A percentile compares a stretch with the other conserved stretches of the same genome.
Conservation (phyloP, 2,113 vertebrate genomes). For the Alligator mississippiensis region DNA sequence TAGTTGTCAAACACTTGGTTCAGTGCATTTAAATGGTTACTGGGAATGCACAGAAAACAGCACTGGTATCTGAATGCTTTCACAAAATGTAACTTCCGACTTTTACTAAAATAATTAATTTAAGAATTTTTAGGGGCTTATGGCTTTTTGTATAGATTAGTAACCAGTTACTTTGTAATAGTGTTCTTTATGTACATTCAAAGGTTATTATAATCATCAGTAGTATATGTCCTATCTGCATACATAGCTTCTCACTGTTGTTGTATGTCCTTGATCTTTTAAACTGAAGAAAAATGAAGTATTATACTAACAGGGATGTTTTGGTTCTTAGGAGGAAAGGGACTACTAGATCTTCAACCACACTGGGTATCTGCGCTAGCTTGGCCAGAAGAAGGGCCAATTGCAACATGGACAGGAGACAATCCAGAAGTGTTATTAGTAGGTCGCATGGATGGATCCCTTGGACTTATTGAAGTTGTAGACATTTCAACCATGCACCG, state of each 20-base stretch:
- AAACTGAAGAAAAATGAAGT: slow-evolving; percentile 15
- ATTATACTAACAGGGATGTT: slow-evolving; percentile 22
- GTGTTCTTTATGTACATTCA: background rate
- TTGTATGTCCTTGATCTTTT: background rate
- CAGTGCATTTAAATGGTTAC: background rate
- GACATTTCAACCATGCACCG: slow-evolving; percentile 89
- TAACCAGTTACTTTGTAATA: background rate
- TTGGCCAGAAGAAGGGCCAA: slow-evolving; percentile 89
- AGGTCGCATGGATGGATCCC: slow-evolving; percentile 94
- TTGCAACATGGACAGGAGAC: slow-evolving; percentile 87
- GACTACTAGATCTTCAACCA: slow-evolving; percentile 91
- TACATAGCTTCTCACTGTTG: background rate
- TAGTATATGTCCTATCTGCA: background rate
- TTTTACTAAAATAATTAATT: background rate
- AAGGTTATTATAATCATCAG: background rate
- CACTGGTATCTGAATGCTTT: background rate
- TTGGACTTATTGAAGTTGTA: slow-evolving; percentile 92
- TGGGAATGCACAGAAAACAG: background rate
- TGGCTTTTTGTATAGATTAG: background rate
- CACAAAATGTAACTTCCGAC: background rate
- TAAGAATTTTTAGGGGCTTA: background rate
- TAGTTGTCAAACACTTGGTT: background rate
- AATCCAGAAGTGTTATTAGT: slow-evolving; percentile 90
- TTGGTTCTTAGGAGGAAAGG: slow-evolving; percentile 87
- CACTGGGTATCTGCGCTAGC: slow-evolving; percentile 95